phyloP scores from a whole-genome alignment of 2,797 vertebrate species.

The Amazona ochrocephala region DNA sequence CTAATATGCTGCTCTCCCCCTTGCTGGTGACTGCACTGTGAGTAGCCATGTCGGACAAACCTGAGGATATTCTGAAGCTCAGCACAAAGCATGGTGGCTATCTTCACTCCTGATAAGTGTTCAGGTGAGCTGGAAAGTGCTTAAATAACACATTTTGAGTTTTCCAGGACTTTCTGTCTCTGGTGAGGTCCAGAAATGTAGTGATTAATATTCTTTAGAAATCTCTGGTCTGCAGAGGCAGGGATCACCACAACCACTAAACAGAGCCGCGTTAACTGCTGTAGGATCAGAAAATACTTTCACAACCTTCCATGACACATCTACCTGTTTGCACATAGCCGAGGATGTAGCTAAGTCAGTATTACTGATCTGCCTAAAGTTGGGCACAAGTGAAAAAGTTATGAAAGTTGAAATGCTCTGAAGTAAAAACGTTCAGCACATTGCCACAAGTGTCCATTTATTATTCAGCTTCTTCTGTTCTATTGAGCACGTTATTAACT shows the following conservation, averaged over 20 bases:
- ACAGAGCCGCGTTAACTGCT: neutral
- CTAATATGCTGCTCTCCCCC: neutral
- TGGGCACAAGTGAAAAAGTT: neutral
- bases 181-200: neutral
- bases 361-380: neutral
- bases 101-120: neutral
- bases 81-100: neutral
- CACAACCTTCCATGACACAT: neutral
- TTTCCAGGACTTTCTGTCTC: constrained; percentile 10
- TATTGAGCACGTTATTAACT: neutral
- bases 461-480: neutral
- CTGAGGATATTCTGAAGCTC: neutral
- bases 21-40: neutral
- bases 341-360: neutral
- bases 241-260: neutral
- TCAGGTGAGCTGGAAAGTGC: neutral
- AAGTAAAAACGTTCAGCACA: neutral
- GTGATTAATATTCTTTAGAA: neutral
- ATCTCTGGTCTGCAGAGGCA: neutral
- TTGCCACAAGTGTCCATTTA: neutral
- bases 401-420: neutral
- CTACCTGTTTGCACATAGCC: neutral
- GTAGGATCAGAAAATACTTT: neutral
- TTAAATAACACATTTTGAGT: neutral
- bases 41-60: neutral